These are phyloP conservation scores for Polyommatus icarus DNA, from an alignment of 2,888 invertebrate genomes.

Conservation along the genomic window DNA sequence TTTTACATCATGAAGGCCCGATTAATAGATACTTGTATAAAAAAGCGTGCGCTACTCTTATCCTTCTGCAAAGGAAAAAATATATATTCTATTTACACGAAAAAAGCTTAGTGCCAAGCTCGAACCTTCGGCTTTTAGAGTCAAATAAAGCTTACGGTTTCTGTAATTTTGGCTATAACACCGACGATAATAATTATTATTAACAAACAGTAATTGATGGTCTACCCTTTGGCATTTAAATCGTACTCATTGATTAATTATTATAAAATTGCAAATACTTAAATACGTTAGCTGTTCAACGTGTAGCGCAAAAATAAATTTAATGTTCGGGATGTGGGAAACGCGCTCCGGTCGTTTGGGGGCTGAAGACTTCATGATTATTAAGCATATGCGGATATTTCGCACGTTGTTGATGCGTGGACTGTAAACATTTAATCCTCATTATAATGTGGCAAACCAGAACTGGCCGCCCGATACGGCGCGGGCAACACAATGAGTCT, in stretches of 20 bases:
- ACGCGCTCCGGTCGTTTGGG: slow-evolving; percentile 13
- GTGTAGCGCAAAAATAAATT: neutral
- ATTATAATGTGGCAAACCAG: slow-evolving; percentile 43
- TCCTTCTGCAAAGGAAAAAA: neutral
- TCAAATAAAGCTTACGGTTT: neutral
- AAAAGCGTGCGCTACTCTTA: neutral
- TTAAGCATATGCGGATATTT: neutral
- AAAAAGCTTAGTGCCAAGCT: neutral
- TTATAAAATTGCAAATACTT: neutral
- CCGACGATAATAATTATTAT: neutral
- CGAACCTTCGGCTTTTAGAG: neutral
- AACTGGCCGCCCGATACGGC: slow-evolving; percentile 60
- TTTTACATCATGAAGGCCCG: neutral
- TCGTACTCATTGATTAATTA: neutral
- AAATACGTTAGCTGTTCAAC: neutral
- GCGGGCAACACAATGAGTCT: slow-evolving; percentile 72
- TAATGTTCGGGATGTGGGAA: slow-evolving; percentile 22
- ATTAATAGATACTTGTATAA: too few species aligned
- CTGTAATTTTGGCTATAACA: neutral
- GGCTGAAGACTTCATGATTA: neutral
- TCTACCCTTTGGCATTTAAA: neutral
- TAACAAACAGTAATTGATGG: neutral
- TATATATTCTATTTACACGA: neutral
- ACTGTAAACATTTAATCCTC: slow-evolving; percentile 38
- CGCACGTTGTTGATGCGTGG: neutral